Base-by-base conservation (phyloP, 2,797 vertebrate species). In the Hybognathus amarus region DNA sequence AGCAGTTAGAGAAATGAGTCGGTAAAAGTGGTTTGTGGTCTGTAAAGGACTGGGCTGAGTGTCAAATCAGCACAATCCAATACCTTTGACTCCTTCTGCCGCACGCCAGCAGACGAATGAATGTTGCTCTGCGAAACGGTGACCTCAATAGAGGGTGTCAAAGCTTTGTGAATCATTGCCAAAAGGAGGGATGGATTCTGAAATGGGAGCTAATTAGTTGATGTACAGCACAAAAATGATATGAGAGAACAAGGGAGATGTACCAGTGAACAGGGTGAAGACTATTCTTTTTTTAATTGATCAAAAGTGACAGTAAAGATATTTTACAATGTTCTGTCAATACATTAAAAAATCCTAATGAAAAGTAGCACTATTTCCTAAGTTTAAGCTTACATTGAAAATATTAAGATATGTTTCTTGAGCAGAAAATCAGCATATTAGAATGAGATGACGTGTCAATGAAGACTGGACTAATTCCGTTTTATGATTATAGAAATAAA, bases 51-150 rank as follows among this genome's bases (percentile, higher is more conserved):
- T 67, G 22, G 38, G 64, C 17, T 56, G 74, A 77, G 63, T 76
- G 81, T 77, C 74, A 83, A 69, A 83, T 77, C 82, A 83, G 82
- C 82, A 83, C 52, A 77, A 83, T 61, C 66, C 66, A 83, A 83
- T 69, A 77, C 75, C 74, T 77, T 77, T 69, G 74, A 69, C 82
- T 40, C 18, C 13, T 50, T 45, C 66, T 67, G 80, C 80, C 47
- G 6, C 61, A 50, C 40, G 52, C 50, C 45, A 30, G 47, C 71
- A 68, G 80, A 15, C 9, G 47, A 76, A 1, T 42, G 33, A 67
- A 67, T 54, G 80, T 67, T 67, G 50, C 33, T n/a, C 42, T 38
- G 22, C 18, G 64, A 68, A 75, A 17, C 12, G 8, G 27, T 36
- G 82, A 77, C 82, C 82, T 83, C 40, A 38, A 77, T 50, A 70